These are phyloP conservation scores for Cochlearius cochlearius DNA, from an alignment of 2,113 vertebrate genomes.

Conservation along the genomic window DNA sequence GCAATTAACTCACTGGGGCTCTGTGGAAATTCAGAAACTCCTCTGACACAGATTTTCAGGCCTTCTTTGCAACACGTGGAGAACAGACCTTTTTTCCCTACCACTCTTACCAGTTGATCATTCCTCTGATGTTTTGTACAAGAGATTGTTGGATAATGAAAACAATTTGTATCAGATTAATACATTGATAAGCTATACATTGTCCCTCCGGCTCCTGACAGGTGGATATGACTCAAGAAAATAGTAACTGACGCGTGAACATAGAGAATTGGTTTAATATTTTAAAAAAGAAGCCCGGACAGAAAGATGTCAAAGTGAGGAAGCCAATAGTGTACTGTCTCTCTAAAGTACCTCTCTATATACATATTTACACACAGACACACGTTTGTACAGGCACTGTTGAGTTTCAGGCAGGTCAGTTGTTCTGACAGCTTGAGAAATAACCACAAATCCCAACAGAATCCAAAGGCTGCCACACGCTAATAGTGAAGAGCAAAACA, in stretches of 20 bases:
- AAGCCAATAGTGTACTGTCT: not conserved
- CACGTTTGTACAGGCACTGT: too few species aligned
- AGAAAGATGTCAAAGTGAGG: not conserved
- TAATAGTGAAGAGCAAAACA: not conserved
- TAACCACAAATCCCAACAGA: not conserved
- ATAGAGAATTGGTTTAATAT: not conserved
- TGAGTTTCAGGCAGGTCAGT: not conserved
- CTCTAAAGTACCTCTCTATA: too few species aligned
- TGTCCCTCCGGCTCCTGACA: not conserved
- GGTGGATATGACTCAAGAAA: not conserved
- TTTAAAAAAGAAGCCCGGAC: not conserved
- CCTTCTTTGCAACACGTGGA: fast-evolving
- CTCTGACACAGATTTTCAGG: not conserved
- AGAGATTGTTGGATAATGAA: not conserved
- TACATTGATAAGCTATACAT: not conserved
- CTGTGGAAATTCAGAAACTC: not conserved
- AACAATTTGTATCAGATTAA: not conserved
- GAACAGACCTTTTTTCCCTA: not conserved
- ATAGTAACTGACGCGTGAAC: not conserved
- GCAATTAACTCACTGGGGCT: not conserved
- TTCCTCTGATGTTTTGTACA: not conserved
- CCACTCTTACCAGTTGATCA: not conserved
- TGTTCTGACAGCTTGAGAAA: not conserved
- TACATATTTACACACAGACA: not conserved
- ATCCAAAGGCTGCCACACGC: not conserved